Conservation (phyloP, 1,140 invertebrate genomes). For the Battus philenor region DNA sequence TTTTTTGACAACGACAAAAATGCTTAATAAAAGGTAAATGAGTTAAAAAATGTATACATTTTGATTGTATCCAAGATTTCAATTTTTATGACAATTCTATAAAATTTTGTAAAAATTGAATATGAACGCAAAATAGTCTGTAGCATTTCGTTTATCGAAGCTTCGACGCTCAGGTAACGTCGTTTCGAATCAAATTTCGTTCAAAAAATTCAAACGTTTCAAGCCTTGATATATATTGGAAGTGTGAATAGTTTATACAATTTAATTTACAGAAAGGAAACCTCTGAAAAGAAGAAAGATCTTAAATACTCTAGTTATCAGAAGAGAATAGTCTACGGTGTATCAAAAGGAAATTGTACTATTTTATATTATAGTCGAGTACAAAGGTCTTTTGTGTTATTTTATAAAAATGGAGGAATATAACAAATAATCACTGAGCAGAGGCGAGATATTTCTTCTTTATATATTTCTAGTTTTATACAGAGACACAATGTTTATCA, state of each 20-base stretch:
- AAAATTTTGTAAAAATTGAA: not conserved
- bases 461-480: not conserved
- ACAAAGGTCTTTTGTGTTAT: constrained; percentile 11
- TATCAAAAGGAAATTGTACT: constrained; percentile 10
- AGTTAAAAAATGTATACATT: not conserved
- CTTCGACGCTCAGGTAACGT: constrained; percentile 1
- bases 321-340: constrained; percentile 5
- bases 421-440: constrained; percentile 6
- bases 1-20: no score
- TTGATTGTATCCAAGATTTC: no score
- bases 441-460: constrained; percentile 1
- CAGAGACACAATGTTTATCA: constrained; percentile 1
- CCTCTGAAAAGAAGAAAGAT: constrained; percentile 6
- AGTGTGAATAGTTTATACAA: not conserved
- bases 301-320: constrained; percentile 4
- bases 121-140: constrained; percentile 1
- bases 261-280: constrained; percentile 6
- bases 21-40: no score
- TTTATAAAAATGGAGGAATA: constrained; percentile 10
- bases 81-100: no score
- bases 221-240: not conserved
- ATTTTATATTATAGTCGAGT: constrained; percentile 6
- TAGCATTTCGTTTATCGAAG: constrained; percentile 30
- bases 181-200: constrained; percentile 6
- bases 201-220: constrained; percentile 4